These are phyloP conservation scores for Neopipo cinnamomea DNA, from an alignment of 2,113 vertebrate genomes.

Conservation along the genomic window DNA sequence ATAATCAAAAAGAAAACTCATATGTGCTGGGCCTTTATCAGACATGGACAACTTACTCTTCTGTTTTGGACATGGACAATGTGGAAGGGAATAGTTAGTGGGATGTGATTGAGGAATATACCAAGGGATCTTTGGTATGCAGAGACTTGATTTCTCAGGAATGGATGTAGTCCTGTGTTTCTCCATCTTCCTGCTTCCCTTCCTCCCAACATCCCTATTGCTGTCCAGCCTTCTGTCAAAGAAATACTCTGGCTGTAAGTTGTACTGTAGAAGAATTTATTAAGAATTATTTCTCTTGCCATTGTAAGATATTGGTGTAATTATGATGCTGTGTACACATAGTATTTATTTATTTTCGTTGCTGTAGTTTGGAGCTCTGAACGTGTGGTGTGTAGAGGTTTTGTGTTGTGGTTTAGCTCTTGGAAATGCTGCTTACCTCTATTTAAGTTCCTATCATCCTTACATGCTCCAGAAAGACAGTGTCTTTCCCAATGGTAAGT, in stretches of 20 bases:
- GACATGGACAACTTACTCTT: background rate
- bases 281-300: background rate
- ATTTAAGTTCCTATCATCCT: background rate
- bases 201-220: fast-evolving
- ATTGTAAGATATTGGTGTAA: background rate
- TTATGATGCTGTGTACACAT: background rate
- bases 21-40: fast-evolving
- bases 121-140: background rate
- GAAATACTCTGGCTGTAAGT: background rate
- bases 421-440: background rate
- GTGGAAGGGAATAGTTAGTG: background rate
- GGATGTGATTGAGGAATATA: background rate
- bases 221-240: background rate
- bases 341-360: background rate
- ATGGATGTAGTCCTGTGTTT: background rate
- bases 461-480: background rate
- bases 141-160: background rate
- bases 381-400: background rate
- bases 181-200: background rate
- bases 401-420: background rate
- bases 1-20: background rate
- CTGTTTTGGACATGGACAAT: background rate
- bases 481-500: background rate
- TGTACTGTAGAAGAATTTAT: background rate
- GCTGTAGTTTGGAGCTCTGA: background rate